Evolutionary conservation across 2,797 vertebrate species (phyloP).

Genomic region (Arctocebus calabarensis): DNA sequence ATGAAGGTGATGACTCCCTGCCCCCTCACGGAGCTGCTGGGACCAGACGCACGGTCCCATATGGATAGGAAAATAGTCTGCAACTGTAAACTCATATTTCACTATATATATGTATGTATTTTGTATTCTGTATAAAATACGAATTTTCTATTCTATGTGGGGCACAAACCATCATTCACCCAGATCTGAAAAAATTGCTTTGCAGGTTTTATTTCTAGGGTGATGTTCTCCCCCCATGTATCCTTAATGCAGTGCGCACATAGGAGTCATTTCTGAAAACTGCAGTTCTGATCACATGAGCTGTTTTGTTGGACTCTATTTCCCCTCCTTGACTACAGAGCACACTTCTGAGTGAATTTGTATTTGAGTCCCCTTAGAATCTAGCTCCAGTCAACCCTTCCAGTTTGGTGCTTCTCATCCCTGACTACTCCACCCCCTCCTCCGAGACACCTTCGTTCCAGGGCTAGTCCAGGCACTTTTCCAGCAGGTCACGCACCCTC

Average conservation of each 20-base stretch:
- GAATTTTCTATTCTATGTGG: not conserved
- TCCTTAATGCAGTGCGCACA: not conserved
- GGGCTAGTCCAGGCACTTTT: not conserved
- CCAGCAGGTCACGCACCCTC: not conserved
- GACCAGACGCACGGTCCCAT: not conserved
- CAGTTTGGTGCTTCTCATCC: not conserved
- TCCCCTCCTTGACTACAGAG: not conserved
- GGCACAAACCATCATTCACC: not conserved
- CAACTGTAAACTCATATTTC: not conserved
- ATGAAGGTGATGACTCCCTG: not conserved
- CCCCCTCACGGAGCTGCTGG: not conserved
- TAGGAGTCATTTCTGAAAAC: not conserved
- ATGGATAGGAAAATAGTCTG: not conserved
- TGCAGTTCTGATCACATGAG: not conserved
- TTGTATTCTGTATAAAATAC: too few relatives aligned
- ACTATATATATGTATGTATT: too few relatives aligned
- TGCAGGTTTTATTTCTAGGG: not conserved
- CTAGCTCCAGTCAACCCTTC: not conserved
- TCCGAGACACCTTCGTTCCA: not conserved
- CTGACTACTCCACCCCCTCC: not conserved
- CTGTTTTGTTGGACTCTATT: not conserved
- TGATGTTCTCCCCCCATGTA: not conserved
- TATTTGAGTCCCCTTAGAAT: not conserved
- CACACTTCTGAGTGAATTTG: not conserved
- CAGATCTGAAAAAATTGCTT: not conserved